phyloP scores from a whole-genome alignment of 1,140 invertebrate genomes.

The Drosophila parabipectinata region DNA sequence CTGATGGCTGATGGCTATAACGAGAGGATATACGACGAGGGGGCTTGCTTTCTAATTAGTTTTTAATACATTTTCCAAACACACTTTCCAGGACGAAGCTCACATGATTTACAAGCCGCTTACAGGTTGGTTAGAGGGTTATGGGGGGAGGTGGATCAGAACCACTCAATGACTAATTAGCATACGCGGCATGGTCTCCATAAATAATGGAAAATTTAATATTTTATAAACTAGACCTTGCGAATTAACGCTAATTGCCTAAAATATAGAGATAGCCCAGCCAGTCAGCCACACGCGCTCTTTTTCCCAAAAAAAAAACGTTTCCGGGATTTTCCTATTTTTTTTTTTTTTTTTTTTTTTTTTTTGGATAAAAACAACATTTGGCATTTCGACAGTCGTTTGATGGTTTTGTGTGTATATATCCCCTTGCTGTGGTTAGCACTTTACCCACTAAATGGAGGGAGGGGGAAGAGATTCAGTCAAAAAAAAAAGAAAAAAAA shows the following conservation, averaged over 20 bases:
- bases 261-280: background rate
- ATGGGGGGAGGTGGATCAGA: slow-evolving; percentile 14
- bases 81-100: background rate
- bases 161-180: slow-evolving; percentile 48
- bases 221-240: slow-evolving; percentile 14
- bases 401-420: slow-evolving; percentile 33
- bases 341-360: slow-evolving; percentile 6
- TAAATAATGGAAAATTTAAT: slow-evolving; percentile 27
- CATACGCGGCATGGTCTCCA: slow-evolving; percentile 7
- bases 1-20: slow-evolving; percentile 25
- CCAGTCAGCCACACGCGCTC: background rate
- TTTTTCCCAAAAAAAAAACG: slow-evolving; percentile 11
- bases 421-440: slow-evolving; percentile 50
- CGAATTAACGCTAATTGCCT: slow-evolving; percentile 35
- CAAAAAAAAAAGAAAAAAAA: too few relatives aligned
- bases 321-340: slow-evolving; percentile 8
- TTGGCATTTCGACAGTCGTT: slow-evolving; percentile 61
- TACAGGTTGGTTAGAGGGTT: background rate
- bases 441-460: slow-evolving; percentile 27
- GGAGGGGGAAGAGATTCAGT: too few relatives aligned
- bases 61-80: slow-evolving; percentile 47
- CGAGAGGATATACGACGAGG: slow-evolving; percentile 1
- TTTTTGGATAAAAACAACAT: slow-evolving; percentile 45
- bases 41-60: slow-evolving; percentile 44
- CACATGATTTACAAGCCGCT: slow-evolving; percentile 38